phyloP scores from a whole-genome alignment of 2,797 vertebrate genomes.

The Hemibagrus guttatus region DNA sequence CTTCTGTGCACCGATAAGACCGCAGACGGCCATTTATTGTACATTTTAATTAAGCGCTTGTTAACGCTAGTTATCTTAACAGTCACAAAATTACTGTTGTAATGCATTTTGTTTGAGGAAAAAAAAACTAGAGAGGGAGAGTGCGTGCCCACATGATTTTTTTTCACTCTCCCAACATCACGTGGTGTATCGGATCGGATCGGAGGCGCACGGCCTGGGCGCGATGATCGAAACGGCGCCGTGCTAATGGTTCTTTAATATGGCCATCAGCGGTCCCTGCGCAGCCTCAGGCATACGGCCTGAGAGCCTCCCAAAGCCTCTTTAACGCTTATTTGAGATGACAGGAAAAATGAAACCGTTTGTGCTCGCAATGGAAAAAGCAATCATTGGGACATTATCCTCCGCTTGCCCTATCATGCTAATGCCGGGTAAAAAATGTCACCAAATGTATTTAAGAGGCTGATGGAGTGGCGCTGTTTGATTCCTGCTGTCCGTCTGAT shows the following conservation, averaged over 20 bases:
- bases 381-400: slow-evolving; percentile 99
- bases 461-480: slow-evolving; percentile 99
- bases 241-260: slow-evolving; percentile 99
- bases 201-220: slow-evolving; percentile 84
- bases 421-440: slow-evolving; percentile 99
- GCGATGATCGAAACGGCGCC: slow-evolving; percentile 93
- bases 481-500: slow-evolving; percentile 99
- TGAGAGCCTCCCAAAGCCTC: slow-evolving; percentile 93
- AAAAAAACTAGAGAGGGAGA: slow-evolving; percentile 78
- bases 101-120: slow-evolving; percentile 98
- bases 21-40: slow-evolving; percentile 98
- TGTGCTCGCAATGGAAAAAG: slow-evolving; percentile 99
- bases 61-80: slow-evolving; percentile 99
- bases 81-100: slow-evolving; percentile 99
- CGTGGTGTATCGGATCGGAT: slow-evolving; percentile 95
- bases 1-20: slow-evolving; percentile 95
- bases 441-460: slow-evolving; percentile 99
- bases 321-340: slow-evolving; percentile 99
- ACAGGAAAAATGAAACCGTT: slow-evolving; percentile 99
- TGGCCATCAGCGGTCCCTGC: slow-evolving; percentile 96
- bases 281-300: slow-evolving; percentile 97
- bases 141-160: slow-evolving; percentile 62
- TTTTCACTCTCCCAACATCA: slow-evolving; percentile 93
- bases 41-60: slow-evolving; percentile 99
- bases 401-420: slow-evolving; percentile 99